Evolutionary conservation across 2,888 invertebrate species (phyloP).

Genomic region (Ochropleura plecta): DNA sequence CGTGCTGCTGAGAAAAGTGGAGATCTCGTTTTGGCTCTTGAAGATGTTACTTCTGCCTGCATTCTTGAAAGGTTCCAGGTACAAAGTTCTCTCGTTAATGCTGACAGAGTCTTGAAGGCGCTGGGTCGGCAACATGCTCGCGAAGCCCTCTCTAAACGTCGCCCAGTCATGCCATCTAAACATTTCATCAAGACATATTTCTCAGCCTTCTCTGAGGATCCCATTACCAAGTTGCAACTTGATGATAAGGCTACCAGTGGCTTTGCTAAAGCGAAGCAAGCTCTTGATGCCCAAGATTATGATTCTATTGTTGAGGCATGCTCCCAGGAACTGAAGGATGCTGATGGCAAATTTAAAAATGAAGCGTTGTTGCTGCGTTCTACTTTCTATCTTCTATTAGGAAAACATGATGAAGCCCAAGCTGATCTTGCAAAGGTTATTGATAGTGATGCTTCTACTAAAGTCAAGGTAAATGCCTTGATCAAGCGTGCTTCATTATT

Average conservation of each 20-base stretch:
- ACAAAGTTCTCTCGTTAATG: slow-evolving; percentile 94
- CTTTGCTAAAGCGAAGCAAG: slow-evolving; percentile 93
- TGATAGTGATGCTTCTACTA: slow-evolving; percentile 91
- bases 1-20: slow-evolving; percentile 95
- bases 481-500: slow-evolving; percentile 96
- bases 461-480: slow-evolving; percentile 95
- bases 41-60: slow-evolving; percentile 98
- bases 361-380: slow-evolving; percentile 95
- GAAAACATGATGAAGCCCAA: slow-evolving; percentile 93
- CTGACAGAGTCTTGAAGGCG: slow-evolving; percentile 96
- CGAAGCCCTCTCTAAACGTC: slow-evolving; percentile 93
- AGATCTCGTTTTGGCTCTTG: slow-evolving; percentile 95
- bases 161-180: slow-evolving; percentile 95
- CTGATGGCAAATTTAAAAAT: slow-evolving; percentile 91
- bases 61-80: slow-evolving; percentile 97
- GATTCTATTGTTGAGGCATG: slow-evolving; percentile 95
- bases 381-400: slow-evolving; percentile 95
- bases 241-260: slow-evolving; percentile 89
- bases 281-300: slow-evolving; percentile 93
- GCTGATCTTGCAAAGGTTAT: slow-evolving; percentile 94
- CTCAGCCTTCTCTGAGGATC: slow-evolving; percentile 96
- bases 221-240: slow-evolving; percentile 91
- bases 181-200: slow-evolving; percentile 97
- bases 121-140: slow-evolving; percentile 94
- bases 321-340: slow-evolving; percentile 93